These are phyloP conservation scores for Sylvia atricapilla DNA, from an alignment of 2,113 vertebrate species.

Conservation along the genomic window DNA sequence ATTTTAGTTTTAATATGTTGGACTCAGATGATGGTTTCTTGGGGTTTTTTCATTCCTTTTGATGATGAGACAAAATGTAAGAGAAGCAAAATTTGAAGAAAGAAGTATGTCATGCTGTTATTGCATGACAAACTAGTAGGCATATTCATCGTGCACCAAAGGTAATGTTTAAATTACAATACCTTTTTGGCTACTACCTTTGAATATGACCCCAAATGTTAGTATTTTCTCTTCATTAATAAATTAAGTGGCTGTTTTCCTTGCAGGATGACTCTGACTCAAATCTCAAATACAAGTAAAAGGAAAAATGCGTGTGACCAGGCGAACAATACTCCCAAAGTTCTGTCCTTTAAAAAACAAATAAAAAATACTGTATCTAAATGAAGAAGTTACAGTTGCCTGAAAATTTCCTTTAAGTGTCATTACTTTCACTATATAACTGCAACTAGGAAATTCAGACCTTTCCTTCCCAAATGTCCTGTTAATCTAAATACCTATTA, in stretches of 20 bases:
- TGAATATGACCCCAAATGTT: neutral
- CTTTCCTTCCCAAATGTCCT: neutral
- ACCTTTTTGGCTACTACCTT: neutral
- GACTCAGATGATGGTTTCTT: neutral
- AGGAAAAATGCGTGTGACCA: neutral
- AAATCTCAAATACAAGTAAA: neutral
- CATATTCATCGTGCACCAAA: neutral
- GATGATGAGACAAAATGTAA: neutral
- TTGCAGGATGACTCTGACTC: neutral
- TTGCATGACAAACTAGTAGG: neutral
- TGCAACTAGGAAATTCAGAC: neutral
- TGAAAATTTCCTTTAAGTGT: neutral
- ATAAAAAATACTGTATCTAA: neutral
- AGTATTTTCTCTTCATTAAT: neutral
- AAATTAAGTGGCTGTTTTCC: neutral
- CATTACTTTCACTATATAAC: neutral
- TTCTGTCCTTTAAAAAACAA: neutral
- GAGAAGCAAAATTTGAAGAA: neutral
- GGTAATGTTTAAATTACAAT: neutral
- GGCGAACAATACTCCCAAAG: neutral
- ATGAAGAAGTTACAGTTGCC: neutral
- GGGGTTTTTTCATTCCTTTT: neutral
- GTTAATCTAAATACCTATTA: neutral
- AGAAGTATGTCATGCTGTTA: neutral
- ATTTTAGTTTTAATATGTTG: neutral